These are phyloP conservation scores for Machimus rusticus DNA, from an alignment of 2,888 invertebrate species.

Conservation along the genomic window DNA sequence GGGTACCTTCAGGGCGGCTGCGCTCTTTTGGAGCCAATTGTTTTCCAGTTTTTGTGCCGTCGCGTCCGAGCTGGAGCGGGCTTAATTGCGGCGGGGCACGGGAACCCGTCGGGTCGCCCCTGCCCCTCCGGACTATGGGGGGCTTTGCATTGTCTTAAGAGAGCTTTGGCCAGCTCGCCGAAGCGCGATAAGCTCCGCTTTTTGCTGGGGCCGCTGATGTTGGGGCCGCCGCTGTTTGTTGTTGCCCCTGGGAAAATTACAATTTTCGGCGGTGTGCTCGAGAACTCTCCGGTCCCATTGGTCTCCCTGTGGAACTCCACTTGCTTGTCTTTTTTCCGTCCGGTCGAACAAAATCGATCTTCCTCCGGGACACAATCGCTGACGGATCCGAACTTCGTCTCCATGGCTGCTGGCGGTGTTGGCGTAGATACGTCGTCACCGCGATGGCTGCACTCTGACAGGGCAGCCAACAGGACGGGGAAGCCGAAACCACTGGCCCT, in stretches of 20 bases:
- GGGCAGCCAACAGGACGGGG: not conserved
- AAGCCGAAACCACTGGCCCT: not conserved
- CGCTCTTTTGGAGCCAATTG: conserved; percentile 38
- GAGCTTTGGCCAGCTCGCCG: not conserved
- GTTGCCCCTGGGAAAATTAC: not conserved
- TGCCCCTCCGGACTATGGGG: not conserved
- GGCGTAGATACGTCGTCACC: not conserved
- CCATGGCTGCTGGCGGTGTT: not conserved
- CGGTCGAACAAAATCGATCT: conserved; percentile 12
- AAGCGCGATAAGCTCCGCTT: not conserved
- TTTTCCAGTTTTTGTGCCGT: conserved; percentile 23
- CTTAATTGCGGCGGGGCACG: not conserved
- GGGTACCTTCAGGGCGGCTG: conserved; percentile 31
- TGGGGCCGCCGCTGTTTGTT: not conserved
- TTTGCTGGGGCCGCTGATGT: not conserved
- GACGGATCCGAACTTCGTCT: not conserved
- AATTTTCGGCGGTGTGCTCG: not conserved
- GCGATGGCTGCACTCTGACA: not conserved
- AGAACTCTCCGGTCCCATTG: conserved; percentile 6
- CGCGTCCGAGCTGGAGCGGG: not conserved
- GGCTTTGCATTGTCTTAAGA: not conserved
- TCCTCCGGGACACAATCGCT: not conserved
- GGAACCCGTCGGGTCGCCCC: not conserved
- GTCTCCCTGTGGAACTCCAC: not conserved
- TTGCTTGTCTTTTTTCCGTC: not conserved